Conservation (phyloP, 2,113 vertebrate species). For the Chloroceryle aenea region DNA sequence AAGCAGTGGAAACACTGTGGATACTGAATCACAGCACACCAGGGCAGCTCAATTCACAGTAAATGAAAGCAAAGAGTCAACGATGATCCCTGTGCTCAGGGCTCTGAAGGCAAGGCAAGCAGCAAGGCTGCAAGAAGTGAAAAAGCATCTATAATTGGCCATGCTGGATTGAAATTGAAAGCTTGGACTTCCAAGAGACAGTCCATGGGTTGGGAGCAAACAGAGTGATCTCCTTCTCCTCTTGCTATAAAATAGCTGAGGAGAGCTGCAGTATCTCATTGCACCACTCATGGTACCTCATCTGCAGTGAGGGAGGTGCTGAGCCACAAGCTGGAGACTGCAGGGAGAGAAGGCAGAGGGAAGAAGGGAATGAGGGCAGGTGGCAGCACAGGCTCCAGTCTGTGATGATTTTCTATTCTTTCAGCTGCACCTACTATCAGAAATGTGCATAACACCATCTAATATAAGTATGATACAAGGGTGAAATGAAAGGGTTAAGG, state of each 20-base stretch:
- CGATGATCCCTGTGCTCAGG: background rate
- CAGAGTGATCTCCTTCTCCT: background rate
- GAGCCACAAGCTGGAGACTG: background rate
- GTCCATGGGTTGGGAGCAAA: background rate
- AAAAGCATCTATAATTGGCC: background rate
- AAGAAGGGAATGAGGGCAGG: background rate
- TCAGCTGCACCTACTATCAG: background rate
- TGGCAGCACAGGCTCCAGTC: rapidly evolving
- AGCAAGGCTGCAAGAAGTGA: background rate
- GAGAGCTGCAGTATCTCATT: background rate
- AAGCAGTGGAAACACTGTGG: background rate
- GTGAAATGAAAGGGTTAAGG: background rate
- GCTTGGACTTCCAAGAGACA: background rate
- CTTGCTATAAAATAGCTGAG: background rate
- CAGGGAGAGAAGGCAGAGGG: background rate
- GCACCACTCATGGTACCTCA: background rate
- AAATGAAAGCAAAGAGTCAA: background rate
- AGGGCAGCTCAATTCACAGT: background rate
- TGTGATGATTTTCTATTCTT: background rate
- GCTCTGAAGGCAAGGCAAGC: background rate
- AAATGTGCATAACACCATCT: background rate
- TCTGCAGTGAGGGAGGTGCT: background rate
- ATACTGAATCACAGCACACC: rapidly evolving
- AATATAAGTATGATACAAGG: background rate
- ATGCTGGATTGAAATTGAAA: background rate